These are phyloP conservation scores for Drosophila seclusa DNA, from an alignment of 2,888 invertebrate genomes.

Conservation along the genomic window DNA sequence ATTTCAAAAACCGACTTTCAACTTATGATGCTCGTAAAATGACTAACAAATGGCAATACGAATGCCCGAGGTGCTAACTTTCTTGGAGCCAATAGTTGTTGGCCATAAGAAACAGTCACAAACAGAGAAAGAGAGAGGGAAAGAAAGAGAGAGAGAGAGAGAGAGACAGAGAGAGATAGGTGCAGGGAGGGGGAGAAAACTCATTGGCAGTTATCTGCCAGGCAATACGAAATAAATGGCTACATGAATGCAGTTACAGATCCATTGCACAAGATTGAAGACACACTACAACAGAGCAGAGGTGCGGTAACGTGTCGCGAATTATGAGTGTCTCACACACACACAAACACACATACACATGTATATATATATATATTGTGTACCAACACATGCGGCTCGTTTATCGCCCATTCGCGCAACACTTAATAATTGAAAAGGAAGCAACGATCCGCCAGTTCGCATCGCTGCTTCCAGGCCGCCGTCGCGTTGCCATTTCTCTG, in stretches of 20 bases:
- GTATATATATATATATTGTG: background rate
- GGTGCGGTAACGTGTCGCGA: slow-evolving; percentile 64
- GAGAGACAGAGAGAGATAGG: slow-evolving; percentile 6
- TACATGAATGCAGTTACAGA: slow-evolving; percentile 68
- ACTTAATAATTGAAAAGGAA: slow-evolving; percentile 84
- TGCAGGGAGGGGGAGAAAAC: slow-evolving; percentile 7
- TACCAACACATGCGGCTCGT: slow-evolving; percentile 49
- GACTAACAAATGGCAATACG: slow-evolving; percentile 27
- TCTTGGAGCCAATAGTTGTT: slow-evolving; percentile 25
- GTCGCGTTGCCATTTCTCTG: slow-evolving; percentile 3
- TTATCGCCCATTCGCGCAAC: slow-evolving; percentile 79
- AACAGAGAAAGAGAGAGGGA: background rate
- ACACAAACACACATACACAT: slow-evolving; percentile 16
- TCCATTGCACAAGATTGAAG: slow-evolving; percentile 71
- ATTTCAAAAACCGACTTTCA: slow-evolving; percentile 5
- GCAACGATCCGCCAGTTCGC: slow-evolving; percentile 74
- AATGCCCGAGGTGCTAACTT: slow-evolving; percentile 13
- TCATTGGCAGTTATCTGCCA: slow-evolving; percentile 63
- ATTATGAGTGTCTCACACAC: slow-evolving; percentile 60
- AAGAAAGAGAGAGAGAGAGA: background rate
- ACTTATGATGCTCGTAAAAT: slow-evolving; percentile 19
- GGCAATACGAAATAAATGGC: slow-evolving; percentile 68
- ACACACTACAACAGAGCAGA: slow-evolving; percentile 21
- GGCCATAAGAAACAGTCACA: slow-evolving; percentile 27
- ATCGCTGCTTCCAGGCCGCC: slow-evolving; percentile 47